Evolutionary conservation across 2,113 vertebrate genomes (phyloP).

Genomic region (Anarhynchus alexandrinus): DNA sequence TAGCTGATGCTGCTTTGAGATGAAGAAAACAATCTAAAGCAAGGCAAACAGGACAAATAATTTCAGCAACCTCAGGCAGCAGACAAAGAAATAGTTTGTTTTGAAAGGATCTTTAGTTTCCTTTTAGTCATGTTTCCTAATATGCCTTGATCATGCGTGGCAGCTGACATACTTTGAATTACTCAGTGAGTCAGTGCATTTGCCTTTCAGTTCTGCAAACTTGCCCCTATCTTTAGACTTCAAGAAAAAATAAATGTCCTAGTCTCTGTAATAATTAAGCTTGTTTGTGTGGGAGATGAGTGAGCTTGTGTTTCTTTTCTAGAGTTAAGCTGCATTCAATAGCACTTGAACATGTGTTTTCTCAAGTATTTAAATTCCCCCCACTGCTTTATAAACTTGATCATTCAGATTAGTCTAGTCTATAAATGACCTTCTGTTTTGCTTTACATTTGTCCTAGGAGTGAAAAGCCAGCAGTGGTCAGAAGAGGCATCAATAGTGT

Average conservation of each 20-base stretch:
- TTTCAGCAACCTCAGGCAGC: background rate
- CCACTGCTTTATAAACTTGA: background rate
- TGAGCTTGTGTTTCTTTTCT: background rate
- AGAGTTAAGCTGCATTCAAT: background rate
- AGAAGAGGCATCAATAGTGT: slow-evolving; percentile 89
- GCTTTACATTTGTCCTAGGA: slow-evolving; percentile 71
- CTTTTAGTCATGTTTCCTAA: background rate
- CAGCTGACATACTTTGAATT: background rate
- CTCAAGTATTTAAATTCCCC: background rate
- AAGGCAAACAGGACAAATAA: background rate
- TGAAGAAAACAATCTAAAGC: background rate
- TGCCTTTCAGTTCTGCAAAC: background rate
- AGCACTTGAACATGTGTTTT: background rate
- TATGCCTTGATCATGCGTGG: background rate
- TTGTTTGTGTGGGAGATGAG: background rate
- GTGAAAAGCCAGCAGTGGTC: slow-evolving; percentile 83
- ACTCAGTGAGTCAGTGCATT: background rate
- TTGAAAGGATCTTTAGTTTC: background rate
- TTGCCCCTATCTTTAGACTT: background rate
- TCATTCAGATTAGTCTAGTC: background rate
- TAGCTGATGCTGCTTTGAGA: background rate
- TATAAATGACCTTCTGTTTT: background rate
- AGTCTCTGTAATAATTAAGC: background rate
- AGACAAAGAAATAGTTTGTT: background rate
- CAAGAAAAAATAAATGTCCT: background rate